A percentile compares a stretch with the other conserved stretches of the same genome.
Evolutionary conservation across 2,888 invertebrate species (phyloP).

Genomic region (Sinhomidia bicolor): DNA sequence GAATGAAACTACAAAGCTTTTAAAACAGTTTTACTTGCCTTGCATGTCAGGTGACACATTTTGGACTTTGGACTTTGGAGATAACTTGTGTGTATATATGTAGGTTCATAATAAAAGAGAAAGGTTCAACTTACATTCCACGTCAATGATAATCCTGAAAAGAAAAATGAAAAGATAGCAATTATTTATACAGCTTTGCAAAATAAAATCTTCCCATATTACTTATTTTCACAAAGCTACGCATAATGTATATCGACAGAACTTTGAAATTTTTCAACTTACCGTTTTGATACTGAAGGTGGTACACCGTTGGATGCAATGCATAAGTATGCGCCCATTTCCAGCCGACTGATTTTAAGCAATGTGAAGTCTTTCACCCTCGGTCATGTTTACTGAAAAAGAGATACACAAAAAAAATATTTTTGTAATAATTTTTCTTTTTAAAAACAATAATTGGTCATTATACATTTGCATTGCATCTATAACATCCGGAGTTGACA

Average conservation of each 20-base stretch:
- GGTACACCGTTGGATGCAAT: constrained; percentile 94
- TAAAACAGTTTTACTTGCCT: neutral
- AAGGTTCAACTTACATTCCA: constrained; percentile 88
- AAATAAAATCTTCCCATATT: neutral
- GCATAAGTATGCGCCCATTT: constrained; percentile 92
- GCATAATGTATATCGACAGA: constrained; percentile 79
- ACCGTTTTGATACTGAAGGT: constrained; percentile 91
- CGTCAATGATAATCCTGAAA: constrained; percentile 91
- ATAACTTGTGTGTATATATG: no score
- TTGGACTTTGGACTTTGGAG: neutral
- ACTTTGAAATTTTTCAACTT: neutral
- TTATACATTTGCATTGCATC: neutral
- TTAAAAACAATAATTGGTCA: neutral
- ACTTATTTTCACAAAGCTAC: neutral
- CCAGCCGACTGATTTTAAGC: constrained; percentile 92
- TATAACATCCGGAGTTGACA: neutral
- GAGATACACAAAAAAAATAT: neutral
- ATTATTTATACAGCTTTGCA: neutral
- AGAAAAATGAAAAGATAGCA: constrained; percentile 16
- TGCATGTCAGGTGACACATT: constrained; percentile 4
- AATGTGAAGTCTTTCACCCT: constrained; percentile 92
- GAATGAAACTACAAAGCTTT: neutral
- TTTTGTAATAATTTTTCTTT: no score
- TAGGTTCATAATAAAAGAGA: neutral
- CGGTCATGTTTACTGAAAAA: constrained; percentile 89